Percentiles rank a stretch among this genome's conserved stretches.
Conservation (phyloP, 1,140 invertebrate genomes). For the Polypedilum vanderplanki region DNA sequence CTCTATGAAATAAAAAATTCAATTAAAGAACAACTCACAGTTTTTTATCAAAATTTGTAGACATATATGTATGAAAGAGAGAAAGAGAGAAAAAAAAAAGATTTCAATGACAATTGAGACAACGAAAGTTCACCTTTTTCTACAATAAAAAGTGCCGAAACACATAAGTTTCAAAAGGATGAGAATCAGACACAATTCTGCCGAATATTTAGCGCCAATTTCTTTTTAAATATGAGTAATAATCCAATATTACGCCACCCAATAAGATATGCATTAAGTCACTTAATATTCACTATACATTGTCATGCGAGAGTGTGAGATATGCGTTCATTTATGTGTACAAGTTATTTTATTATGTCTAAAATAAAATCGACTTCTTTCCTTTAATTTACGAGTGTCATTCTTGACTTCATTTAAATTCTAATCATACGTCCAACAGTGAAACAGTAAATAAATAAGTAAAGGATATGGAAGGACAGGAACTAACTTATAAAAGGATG, state of each 20-base stretch:
- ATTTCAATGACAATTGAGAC: slow-evolving; percentile 17
- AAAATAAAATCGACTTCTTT: background rate
- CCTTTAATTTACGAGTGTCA: slow-evolving; percentile 12
- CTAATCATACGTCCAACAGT: background rate
- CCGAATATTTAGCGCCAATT: background rate
- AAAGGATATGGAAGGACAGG: slow-evolving; percentile 16
- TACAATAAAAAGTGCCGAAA: background rate
- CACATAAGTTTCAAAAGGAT: background rate
- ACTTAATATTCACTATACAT: background rate
- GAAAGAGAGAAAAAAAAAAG: slow-evolving; percentile 16
- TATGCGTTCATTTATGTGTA: slow-evolving; percentile 15
- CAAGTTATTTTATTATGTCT: background rate
- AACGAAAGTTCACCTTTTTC: background rate
- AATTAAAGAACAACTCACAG: no score
- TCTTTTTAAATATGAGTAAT: background rate
- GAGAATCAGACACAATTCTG: slow-evolving; percentile 20
- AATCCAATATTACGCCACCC: background rate
- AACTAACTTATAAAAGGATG: background rate
- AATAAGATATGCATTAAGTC: background rate
- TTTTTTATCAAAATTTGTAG: background rate
- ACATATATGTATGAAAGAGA: no score
- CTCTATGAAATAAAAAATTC: no score
- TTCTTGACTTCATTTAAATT: background rate
- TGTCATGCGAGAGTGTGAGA: background rate
- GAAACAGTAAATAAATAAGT: no score